Conservation (phyloP, 1,140 invertebrate species). For the Bombus haemorrhoidalis region DNA sequence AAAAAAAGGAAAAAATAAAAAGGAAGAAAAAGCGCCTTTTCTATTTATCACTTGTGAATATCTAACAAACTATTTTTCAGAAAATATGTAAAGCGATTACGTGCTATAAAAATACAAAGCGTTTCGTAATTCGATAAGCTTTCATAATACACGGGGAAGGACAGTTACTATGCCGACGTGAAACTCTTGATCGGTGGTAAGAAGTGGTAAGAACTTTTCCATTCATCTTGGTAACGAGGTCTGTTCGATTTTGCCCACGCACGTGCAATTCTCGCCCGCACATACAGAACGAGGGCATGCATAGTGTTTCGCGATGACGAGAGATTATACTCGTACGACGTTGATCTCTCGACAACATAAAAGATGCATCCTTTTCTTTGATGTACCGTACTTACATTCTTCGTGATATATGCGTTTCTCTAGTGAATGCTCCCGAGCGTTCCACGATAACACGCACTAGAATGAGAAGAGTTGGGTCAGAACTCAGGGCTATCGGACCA, state of each 20-base stretch:
- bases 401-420: conserved; percentile 60
- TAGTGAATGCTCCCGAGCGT: conserved; percentile 43
- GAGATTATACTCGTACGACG: conserved; percentile 46
- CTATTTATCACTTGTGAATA: too few species aligned
- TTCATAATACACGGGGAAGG: neutral
- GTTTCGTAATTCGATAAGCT: neutral
- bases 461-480: conserved; percentile 32
- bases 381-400: conserved; percentile 29
- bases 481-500: conserved; percentile 50
- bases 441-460: conserved; percentile 49
- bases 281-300: neutral
- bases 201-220: neutral
- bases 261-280: neutral
- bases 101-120: neutral
- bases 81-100: neutral
- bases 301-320: conserved; percentile 38
- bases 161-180: neutral
- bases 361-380: conserved; percentile 63
- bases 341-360: conserved; percentile 63
- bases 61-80: neutral
- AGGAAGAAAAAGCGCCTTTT: too few species aligned
- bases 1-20: too few species aligned
- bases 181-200: neutral
- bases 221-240: neutral
- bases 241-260: conserved; percentile 22